Percentiles rank a stretch among this genome's conserved stretches.
phyloP scores from a whole-genome alignment of 37 sponge, comb jelly and placozoan species.

The Petrosia ficiformis region DNA sequence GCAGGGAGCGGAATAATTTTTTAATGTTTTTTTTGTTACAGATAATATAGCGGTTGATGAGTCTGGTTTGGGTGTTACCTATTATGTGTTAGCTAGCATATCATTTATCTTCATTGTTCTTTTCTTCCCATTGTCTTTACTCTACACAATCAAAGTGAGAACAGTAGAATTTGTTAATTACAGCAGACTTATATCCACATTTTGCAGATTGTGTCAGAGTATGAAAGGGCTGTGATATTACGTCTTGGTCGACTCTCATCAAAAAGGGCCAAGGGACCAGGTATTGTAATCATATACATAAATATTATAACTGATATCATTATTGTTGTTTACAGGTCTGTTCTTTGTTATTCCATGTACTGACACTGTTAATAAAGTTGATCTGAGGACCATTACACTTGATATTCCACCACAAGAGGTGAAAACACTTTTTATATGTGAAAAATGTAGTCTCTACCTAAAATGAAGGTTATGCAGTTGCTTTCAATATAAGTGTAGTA shows the following conservation, averaged over 20 bases:
- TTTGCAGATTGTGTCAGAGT: constrained; percentile 82
- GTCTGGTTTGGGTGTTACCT: constrained; percentile 26
- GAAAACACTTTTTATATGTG: too few species aligned
- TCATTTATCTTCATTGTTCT: constrained; percentile 57
- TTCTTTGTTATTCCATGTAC: constrained; percentile 90
- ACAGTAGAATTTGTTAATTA: background rate
- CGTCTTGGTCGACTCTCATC: constrained; percentile 82
- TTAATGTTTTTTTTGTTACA: too few species aligned
- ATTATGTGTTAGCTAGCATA: constrained; percentile 40
- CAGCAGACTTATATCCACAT: background rate
- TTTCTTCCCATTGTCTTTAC: constrained; percentile 71
- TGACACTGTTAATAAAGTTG: constrained; percentile 74
- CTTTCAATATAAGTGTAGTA: too few species aligned
- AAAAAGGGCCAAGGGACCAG: constrained; percentile 87
- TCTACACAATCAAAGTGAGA: constrained; percentile 57
- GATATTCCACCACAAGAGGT: constrained; percentile 97
- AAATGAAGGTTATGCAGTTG: too few species aligned
- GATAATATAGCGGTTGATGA: too few species aligned
- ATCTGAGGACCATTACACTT: constrained; percentile 87
- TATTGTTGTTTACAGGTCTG: constrained; percentile 49
- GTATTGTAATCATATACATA: constrained; percentile 4
- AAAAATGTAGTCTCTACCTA: too few species aligned
- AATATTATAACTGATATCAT: background rate
- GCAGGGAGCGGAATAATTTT: too few species aligned
- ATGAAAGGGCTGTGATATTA: constrained; percentile 93